Percentiles rank a stretch among this genome's conserved stretches.
Conservation (phyloP, 2,888 invertebrate species). For the Hemistola chrysoprasaria region DNA sequence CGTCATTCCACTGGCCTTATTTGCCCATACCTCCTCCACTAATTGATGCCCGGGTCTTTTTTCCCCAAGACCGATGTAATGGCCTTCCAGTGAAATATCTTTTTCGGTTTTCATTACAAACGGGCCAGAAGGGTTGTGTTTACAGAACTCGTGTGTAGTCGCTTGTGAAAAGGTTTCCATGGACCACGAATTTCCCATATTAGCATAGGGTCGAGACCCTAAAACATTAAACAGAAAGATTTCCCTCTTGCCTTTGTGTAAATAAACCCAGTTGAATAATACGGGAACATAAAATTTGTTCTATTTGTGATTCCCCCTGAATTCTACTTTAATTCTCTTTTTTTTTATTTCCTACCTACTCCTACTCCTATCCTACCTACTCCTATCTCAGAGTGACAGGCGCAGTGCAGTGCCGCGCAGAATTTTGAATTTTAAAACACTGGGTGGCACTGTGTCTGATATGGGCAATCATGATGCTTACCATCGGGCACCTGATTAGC, state of each 20-base stretch:
- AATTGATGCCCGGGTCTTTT: conserved; percentile 63
- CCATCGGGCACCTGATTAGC: too few species aligned
- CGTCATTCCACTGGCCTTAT: conserved; percentile 20
- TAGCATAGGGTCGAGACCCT: conserved; percentile 11
- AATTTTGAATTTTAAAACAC: too few species aligned
- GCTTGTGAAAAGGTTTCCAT: conserved; percentile 25
- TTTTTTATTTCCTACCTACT: too few species aligned
- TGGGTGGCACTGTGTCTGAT: too few species aligned
- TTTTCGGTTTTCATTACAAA: conserved; percentile 49
- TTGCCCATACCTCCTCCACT: conserved; percentile 61
- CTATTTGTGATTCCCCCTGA: too few species aligned
- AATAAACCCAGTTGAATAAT: too few species aligned
- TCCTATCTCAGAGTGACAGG: too few species aligned
- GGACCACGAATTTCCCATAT: conserved; percentile 17
- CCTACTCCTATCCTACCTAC: too few species aligned
- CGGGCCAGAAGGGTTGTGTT: conserved; percentile 24
- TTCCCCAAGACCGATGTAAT: conserved; percentile 66
- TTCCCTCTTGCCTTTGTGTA: background rate
- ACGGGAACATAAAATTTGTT: too few species aligned
- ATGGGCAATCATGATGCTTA: too few species aligned
- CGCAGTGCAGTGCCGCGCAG: too few species aligned
- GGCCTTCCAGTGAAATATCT: conserved; percentile 68
- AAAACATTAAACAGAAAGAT: conserved; percentile 11
- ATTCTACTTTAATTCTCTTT: too few species aligned
- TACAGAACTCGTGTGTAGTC: conserved; percentile 25